These are phyloP conservation scores for Morpho deidamia DNA, from an alignment of 2,888 invertebrate genomes.

Conservation along the genomic window DNA sequence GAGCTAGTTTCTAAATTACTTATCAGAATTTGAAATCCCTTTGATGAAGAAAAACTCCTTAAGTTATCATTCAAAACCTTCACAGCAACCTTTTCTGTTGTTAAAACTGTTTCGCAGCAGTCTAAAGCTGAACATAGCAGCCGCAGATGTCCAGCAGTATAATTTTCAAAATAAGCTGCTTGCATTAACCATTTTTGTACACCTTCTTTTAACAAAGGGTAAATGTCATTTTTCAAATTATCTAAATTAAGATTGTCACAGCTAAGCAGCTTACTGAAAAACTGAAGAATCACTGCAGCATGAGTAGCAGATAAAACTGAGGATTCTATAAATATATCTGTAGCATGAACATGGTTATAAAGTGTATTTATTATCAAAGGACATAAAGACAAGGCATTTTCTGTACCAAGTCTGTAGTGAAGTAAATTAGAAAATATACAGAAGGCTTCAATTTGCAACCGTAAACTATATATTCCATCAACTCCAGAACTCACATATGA, in stretches of 20 bases:
- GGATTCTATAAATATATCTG: conserved; percentile 63
- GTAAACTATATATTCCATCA: conserved; percentile 69
- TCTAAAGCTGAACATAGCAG: conserved; percentile 55
- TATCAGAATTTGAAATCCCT: conserved; percentile 61
- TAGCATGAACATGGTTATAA: conserved; percentile 78
- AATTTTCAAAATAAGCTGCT: conserved; percentile 48
- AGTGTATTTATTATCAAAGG: conserved; percentile 77
- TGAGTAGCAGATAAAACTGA: conserved; percentile 77
- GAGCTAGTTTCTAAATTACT: conserved; percentile 55
- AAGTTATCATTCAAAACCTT: conserved; percentile 49
- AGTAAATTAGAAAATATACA: conserved; percentile 77
- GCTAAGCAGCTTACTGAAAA: conserved; percentile 51
- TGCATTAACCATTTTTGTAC: conserved; percentile 72
- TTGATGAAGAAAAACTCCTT: conserved; percentile 53
- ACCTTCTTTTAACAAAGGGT: conserved; percentile 59
- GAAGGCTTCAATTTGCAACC: conserved; percentile 81
- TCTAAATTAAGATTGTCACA: conserved; percentile 38
- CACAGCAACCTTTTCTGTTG: conserved; percentile 44
- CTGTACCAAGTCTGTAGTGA: conserved; percentile 68
- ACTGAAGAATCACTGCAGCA: conserved; percentile 74
- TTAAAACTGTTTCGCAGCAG: conserved; percentile 51
- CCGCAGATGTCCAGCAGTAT: conserved; percentile 65
- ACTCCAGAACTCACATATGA: conserved; percentile 76
- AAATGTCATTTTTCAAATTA: conserved; percentile 50
- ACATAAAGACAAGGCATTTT: conserved; percentile 65